Evolutionary conservation across 2,888 invertebrate genomes (phyloP).

Genomic region (Drosophila quinaria): DNA sequence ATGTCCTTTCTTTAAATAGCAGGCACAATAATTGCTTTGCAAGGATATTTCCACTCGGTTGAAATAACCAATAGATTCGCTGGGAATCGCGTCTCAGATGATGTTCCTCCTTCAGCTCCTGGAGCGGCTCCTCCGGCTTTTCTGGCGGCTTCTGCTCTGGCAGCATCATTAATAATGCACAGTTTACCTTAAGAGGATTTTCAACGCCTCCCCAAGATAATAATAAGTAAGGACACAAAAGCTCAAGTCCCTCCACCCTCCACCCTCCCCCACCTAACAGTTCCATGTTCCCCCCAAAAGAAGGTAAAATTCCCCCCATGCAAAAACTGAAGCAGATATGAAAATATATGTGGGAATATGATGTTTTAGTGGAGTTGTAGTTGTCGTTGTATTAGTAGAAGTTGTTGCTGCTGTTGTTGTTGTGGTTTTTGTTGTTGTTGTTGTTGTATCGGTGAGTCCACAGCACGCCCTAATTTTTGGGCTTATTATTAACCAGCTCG

Average conservation of each 20-base stretch:
- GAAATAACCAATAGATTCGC: conserved; percentile 37
- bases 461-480: conserved; percentile 78
- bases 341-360: conserved; percentile 62
- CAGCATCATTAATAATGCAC: conserved; percentile 74
- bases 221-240: conserved; percentile 70
- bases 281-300: conserved; percentile 7
- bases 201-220: conserved; percentile 75
- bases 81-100: conserved; percentile 28
- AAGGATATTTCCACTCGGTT: conserved; percentile 36
- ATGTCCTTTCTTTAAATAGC: not conserved
- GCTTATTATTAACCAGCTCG: conserved; percentile 82
- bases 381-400: not conserved
- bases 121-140: not conserved
- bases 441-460: conserved; percentile 52
- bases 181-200: conserved; percentile 80
- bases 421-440: conserved; percentile 24
- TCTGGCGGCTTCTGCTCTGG: not conserved
- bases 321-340: conserved; percentile 46
- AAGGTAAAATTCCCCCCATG: conserved; percentile 13
- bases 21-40: conserved; percentile 19
- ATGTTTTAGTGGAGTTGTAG: conserved; percentile 25
- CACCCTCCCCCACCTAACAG: conserved; percentile 1
- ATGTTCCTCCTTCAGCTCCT: not conserved
- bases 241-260: conserved; percentile 21
- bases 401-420: conserved; percentile 6